phyloP scores from a whole-genome alignment of 1,140 invertebrate genomes.

The Pseudomyrmex flavicornis region DNA sequence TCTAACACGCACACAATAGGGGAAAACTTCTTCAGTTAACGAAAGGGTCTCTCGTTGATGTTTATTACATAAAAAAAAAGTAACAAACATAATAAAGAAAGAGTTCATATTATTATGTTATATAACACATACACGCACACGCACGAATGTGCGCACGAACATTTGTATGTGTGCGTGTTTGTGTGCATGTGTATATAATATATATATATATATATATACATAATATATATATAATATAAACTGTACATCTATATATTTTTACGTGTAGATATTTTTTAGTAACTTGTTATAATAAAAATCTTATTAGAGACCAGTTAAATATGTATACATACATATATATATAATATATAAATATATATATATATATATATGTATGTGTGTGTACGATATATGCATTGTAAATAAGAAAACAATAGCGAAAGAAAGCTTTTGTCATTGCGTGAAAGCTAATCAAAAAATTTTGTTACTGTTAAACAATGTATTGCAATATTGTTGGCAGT shows the following conservation, averaged over 20 bases:
- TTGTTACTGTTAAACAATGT: constrained; percentile 57
- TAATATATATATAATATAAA: constrained; percentile 57
- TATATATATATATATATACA: constrained; percentile 67
- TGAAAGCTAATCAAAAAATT: constrained; percentile 61
- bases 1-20: constrained; percentile 57
- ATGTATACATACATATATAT: constrained; percentile 61
- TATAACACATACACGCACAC: constrained; percentile 23
- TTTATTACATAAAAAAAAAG: constrained; percentile 43
- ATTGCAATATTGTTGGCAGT: constrained; percentile 40
- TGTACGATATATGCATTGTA: constrained; percentile 54
- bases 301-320: constrained; percentile 64
- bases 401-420: constrained; percentile 56
- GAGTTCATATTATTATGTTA: constrained; percentile 23
- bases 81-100: constrained; percentile 21
- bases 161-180: constrained; percentile 67
- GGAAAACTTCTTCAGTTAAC: constrained; percentile 43
- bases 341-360: constrained; percentile 52
- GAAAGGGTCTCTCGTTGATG: constrained; percentile 60
- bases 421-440: constrained; percentile 49
- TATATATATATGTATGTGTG: too few species aligned
- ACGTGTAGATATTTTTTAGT: constrained; percentile 82
- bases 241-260: constrained; percentile 69
- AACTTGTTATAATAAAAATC: constrained; percentile 75
- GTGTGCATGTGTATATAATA: constrained; percentile 71
- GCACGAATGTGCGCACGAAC: constrained; percentile 32